A percentile compares a stretch with the other conserved stretches of the same genome.
phyloP scores from a whole-genome alignment of 2,888 invertebrate species.

The Heliothis peltigera region DNA sequence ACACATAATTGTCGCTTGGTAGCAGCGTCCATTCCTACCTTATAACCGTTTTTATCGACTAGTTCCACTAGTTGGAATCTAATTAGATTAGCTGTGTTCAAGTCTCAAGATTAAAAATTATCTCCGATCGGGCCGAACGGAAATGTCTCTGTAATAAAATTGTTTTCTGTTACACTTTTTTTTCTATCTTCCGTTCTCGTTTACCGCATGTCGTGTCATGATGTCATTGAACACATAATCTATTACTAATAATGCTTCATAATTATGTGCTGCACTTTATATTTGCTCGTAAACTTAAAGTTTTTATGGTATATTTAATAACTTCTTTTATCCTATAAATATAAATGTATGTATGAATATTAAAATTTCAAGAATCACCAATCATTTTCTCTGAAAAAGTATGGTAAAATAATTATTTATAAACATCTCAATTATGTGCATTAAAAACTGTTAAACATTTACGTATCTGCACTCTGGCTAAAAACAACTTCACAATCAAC shows the following conservation, averaged over 20 bases:
- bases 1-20: constrained; percentile 73
- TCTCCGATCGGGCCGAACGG: constrained; percentile 76
- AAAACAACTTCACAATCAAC: constrained; percentile 74
- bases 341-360: too few relatives aligned
- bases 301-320: constrained; percentile 10
- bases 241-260: constrained; percentile 64
- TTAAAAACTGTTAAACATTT: constrained; percentile 76
- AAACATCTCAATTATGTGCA: constrained; percentile 80
- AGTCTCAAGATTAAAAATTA: constrained; percentile 78
- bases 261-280: constrained; percentile 23
- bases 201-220: constrained; percentile 71
- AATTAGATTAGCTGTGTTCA: constrained; percentile 78
- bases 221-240: constrained; percentile 72
- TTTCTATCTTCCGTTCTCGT: constrained; percentile 80
- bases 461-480: constrained; percentile 75
- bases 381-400: constrained; percentile 53
- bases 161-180: constrained; percentile 76
- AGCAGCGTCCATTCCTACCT: constrained; percentile 67
- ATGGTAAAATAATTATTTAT: constrained; percentile 79
- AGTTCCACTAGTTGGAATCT: constrained; percentile 76
- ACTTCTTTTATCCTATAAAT: neutral
- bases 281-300: constrained; percentile 20
- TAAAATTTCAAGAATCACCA: neutral
- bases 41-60: constrained; percentile 77
- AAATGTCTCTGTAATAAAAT: constrained; percentile 82